These are phyloP conservation scores for Falco columbarius DNA, from an alignment of 2,797 vertebrate species.

Conservation along the genomic window DNA sequence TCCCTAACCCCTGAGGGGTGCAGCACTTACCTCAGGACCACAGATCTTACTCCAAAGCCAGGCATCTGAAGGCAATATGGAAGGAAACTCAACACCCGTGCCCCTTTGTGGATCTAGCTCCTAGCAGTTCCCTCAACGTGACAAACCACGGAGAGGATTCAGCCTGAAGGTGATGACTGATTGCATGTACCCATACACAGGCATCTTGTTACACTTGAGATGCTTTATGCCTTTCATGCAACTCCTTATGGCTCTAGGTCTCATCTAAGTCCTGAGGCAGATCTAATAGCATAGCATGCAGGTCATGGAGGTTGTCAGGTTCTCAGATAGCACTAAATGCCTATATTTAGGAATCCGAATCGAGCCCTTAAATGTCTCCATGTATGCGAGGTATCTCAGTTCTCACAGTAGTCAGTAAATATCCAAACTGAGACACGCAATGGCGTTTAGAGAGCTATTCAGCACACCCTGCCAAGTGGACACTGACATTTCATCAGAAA, in stretches of 20 bases:
- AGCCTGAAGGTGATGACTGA: not conserved
- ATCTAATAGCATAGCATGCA: not conserved
- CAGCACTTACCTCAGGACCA: not conserved
- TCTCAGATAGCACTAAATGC: not conserved
- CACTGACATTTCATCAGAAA: not conserved
- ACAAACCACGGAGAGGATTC: not conserved
- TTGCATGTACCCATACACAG: not conserved
- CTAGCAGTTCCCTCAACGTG: not conserved
- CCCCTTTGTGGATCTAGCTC: not conserved
- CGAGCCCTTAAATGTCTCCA: not conserved
- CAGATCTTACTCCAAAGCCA: not conserved
- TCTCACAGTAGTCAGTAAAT: not conserved
- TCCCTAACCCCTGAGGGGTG: not conserved
- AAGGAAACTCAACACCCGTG: not conserved
- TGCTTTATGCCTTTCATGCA: not conserved
- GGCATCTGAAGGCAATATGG: not conserved
- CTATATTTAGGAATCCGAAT: not conserved
- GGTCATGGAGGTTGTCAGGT: not conserved
- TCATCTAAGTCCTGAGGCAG: not conserved
- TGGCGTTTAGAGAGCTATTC: not conserved
- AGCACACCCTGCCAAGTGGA: not conserved
- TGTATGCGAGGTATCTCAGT: not conserved
- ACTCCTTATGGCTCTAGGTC: not conserved
- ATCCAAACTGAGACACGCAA: rapidly evolving
- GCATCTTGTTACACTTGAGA: not conserved